Base-by-base conservation (phyloP, 2,888 invertebrate genomes). In the Charanyca ferruginea region DNA sequence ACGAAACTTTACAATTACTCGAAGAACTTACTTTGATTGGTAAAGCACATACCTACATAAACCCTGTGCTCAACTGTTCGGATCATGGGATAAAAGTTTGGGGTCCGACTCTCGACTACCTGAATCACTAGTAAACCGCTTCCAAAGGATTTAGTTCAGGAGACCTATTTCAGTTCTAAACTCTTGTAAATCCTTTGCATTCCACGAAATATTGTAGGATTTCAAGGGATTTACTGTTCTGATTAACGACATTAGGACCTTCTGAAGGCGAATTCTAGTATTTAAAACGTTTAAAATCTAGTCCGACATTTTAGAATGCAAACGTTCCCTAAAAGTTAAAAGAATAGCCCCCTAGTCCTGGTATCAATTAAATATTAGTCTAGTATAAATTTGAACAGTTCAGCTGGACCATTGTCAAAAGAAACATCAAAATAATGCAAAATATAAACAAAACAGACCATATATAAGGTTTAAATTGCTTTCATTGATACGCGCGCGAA, bases 81-180 rank as follows among this genome's bases (percentile, higher is more conserved):
- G 65, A 79, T 78, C 68, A 72, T 57, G 44, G 76, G 65, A 75
- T 75, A 71, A 68, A 78, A 77, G 72, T 78, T 78, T 79, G 11
- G 63, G 65, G 65, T 25, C 41, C 47, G 25, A 41, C 42, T 41
- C 20, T 18, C 42, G 45, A 47, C 62, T 72, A 75, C 72, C 68
- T 79, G 79, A 68, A 61, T 64, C 61, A 41, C 65, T 23, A 32
- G 57, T 42, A 55, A 53, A 64, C 47, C 47, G 53, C 60, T 66
- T 58, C 42, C 51, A 41, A 58, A 61, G 75, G 72, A 71, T 76
- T 66, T 58, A 66, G 60, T 66, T 54, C 48, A 28, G 45, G 57
- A 58, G 54, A 49, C 28, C 59, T 76, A 57, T 72, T 64, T 76
- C 72, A 76, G 75, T 76, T 72, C 64, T 28, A 51, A 77, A 76